These are phyloP conservation scores for Muscina levida DNA, from an alignment of 2,888 invertebrate species.

Conservation along the genomic window DNA sequence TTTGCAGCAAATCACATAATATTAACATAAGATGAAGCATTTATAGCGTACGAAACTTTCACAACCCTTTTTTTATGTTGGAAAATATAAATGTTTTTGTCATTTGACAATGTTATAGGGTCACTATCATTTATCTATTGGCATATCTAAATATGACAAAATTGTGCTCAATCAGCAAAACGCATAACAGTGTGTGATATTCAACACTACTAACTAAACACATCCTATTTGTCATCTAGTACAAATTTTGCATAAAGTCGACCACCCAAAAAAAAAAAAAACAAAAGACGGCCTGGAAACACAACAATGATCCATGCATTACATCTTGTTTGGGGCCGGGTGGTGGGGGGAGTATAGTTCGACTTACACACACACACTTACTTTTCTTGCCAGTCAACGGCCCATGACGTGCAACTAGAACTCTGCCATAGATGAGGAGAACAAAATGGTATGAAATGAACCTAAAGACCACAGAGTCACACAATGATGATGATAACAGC, in stretches of 20 bases:
- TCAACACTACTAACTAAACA: slow-evolving; percentile 28
- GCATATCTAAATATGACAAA: background rate
- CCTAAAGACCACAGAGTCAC: slow-evolving; percentile 6
- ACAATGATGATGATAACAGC: slow-evolving; percentile 37
- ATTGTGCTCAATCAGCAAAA: slow-evolving; percentile 47
- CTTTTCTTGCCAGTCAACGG: background rate
- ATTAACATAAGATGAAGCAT: no score
- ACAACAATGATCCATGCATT: slow-evolving; percentile 20
- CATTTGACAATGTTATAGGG: background rate
- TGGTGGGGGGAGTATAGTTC: no score
- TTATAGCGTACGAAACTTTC: no score
- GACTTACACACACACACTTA: no score
- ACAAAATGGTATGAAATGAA: slow-evolving; percentile 1
- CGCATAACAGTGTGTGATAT: background rate
- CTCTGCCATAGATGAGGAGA: slow-evolving; percentile 3
- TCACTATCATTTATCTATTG: slow-evolving; percentile 2
- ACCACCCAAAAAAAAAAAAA: slow-evolving; percentile 26
- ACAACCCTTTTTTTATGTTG: no score
- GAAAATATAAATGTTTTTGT: no score
- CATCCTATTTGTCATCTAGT: slow-evolving; percentile 78
- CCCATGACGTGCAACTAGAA: slow-evolving; percentile 52
- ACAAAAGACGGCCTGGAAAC: slow-evolving; percentile 24
- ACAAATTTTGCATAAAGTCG: slow-evolving; percentile 77
- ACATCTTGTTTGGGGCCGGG: background rate
- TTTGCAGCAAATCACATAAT: slow-evolving; percentile 34